Conservation (phyloP, 2,113 vertebrate genomes). For the Setophaga coronata region DNA sequence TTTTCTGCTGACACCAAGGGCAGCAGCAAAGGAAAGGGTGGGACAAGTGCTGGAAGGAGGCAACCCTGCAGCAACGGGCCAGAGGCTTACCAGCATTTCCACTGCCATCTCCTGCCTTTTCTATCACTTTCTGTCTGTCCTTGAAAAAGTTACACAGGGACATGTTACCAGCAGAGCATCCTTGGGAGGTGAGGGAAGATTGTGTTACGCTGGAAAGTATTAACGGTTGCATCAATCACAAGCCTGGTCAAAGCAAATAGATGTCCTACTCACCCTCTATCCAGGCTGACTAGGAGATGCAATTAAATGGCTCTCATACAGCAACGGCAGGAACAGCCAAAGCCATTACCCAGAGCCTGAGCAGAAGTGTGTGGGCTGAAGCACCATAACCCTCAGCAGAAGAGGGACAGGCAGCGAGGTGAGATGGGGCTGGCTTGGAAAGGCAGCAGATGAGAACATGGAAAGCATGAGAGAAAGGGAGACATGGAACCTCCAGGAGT, state of each 20-base stretch:
- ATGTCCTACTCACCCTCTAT: constrained; percentile 50
- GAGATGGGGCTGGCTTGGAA: not conserved
- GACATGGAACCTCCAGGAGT: rapidly evolving
- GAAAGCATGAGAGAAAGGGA: not conserved
- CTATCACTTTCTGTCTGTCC: not conserved
- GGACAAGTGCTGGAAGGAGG: not conserved
- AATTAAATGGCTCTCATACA: constrained; percentile 44
- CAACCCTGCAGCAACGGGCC: not conserved
- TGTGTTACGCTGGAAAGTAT: constrained; percentile 56
- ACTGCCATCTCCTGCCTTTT: not conserved
- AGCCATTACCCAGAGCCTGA: not conserved
- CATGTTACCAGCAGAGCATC: not conserved
- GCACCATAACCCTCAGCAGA: not conserved
- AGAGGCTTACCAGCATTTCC: not conserved
- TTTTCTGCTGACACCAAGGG: constrained; percentile 26
- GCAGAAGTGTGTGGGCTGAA: not conserved
- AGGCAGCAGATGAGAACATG: not conserved
- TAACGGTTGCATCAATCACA: constrained; percentile 60
- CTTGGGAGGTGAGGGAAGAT: constrained; percentile 54
- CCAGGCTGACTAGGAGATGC: constrained; percentile 45
- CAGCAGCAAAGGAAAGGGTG: not conserved
- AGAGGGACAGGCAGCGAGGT: not conserved
- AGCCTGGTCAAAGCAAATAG: constrained; percentile 56
- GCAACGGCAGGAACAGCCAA: not conserved
- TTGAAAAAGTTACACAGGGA: constrained; percentile 44